Conservation (phyloP, 2,888 invertebrate species). For the Orchestes rusci region DNA sequence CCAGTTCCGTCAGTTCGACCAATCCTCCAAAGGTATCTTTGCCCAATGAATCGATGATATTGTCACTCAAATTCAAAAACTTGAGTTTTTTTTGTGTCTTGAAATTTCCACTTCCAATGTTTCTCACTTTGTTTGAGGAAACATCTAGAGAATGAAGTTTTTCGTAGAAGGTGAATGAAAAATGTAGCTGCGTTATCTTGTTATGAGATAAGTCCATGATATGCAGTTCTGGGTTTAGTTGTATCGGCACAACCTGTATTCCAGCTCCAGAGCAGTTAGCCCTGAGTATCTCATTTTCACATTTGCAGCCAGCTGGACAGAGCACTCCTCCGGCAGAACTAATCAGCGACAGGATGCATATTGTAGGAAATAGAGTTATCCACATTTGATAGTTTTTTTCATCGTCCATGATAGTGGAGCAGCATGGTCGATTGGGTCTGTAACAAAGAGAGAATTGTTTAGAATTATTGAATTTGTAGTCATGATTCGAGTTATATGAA, state of each 20-base stretch:
- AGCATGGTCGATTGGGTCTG: conserved; percentile 42
- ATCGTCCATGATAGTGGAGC: conserved; percentile 42
- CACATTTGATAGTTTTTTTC: conserved; percentile 41
- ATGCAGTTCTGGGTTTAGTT: conserved; percentile 78
- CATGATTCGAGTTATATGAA: too few species aligned
- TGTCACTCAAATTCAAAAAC: conserved; percentile 69
- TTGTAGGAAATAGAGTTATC: conserved; percentile 32
- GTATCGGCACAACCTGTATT: conserved; percentile 80
- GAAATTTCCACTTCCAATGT: conserved; percentile 76
- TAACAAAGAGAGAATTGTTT: conserved; percentile 36
- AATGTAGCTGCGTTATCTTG: conserved; percentile 69
- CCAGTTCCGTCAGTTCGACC: conserved; percentile 57
- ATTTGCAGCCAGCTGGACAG: conserved; percentile 75
- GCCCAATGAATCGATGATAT: conserved; percentile 61
- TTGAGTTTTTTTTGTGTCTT: conserved; percentile 67
- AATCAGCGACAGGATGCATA: conserved; percentile 45
- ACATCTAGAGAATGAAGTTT: conserved; percentile 75
- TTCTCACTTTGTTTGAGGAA: conserved; percentile 71
- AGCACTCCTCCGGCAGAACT: conserved; percentile 38
- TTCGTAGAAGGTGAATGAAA: conserved; percentile 72
- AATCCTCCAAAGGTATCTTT: conserved; percentile 73
- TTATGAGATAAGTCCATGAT: conserved; percentile 80
- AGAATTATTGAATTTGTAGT: too few species aligned
- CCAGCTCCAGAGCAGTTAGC: conserved; percentile 72
- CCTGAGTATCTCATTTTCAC: conserved; percentile 71